A percentile compares a stretch with the other conserved stretches of the same genome.
phyloP scores from a whole-genome alignment of 2,888 invertebrate genomes.

The Fissipunctia ypsillon region DNA sequence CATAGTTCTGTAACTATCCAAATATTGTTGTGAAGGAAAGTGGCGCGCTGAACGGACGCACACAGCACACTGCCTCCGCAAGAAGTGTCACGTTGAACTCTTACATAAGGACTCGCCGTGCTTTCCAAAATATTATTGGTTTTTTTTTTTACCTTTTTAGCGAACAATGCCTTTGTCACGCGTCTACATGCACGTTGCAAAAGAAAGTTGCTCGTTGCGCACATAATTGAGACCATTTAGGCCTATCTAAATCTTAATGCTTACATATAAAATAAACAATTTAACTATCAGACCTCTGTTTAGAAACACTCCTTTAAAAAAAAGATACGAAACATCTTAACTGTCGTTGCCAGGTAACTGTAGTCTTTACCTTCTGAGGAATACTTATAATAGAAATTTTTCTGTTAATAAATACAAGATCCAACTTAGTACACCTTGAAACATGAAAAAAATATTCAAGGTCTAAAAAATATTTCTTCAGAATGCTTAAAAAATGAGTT shows the following conservation, averaged over 20 bases:
- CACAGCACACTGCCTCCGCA: slow-evolving; percentile 73
- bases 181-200: slow-evolving; percentile 72
- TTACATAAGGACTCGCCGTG: slow-evolving; percentile 88
- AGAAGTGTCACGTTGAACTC: slow-evolving; percentile 90
- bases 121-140: slow-evolving; percentile 89
- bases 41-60: slow-evolving; percentile 85
- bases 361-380: slow-evolving; percentile 46
- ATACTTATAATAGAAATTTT: slow-evolving; percentile 60
- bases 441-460: slow-evolving; percentile 54
- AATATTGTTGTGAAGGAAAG: slow-evolving; percentile 87
- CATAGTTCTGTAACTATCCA: slow-evolving; percentile 75
- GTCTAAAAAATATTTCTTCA: slow-evolving; percentile 51
- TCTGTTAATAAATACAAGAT: slow-evolving; percentile 41
- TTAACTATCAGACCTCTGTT: slow-evolving; percentile 43
- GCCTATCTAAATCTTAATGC: slow-evolving; percentile 65
- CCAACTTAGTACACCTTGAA: slow-evolving; percentile 51
- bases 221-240: slow-evolving; percentile 69
- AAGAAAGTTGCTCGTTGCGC: slow-evolving; percentile 80
- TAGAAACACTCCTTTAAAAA: slow-evolving; percentile 40
- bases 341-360: slow-evolving; percentile 43
- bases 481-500: slow-evolving; percentile 46
- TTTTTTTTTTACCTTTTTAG: slow-evolving; percentile 81
- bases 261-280: slow-evolving; percentile 53
- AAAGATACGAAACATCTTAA: slow-evolving; percentile 50
- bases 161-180: slow-evolving; percentile 79